Percentiles rank a stretch among this genome's conserved stretches.
Conservation (phyloP, 2,113 vertebrate species). For the Mungos mungo region DNA sequence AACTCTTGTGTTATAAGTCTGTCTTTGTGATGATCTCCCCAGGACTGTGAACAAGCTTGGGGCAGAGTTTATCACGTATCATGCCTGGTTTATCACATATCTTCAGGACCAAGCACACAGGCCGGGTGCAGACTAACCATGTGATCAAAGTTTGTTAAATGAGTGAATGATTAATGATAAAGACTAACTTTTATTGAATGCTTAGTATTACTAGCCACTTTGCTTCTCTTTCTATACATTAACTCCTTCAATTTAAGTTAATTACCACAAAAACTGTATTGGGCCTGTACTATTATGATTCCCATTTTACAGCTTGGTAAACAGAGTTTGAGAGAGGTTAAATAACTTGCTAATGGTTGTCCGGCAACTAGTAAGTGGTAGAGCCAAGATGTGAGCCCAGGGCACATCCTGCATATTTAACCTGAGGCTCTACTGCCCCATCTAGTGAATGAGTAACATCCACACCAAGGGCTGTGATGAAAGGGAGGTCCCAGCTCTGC, state of each 20-base stretch:
- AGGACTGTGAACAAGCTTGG: neutral
- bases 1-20: neutral
- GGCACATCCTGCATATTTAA: neutral
- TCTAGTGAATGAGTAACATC: neutral
- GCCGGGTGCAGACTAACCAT: neutral
- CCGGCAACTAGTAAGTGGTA: neutral
- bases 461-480: neutral
- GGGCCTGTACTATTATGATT: neutral
- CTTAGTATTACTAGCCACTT: neutral
- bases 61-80: neutral
- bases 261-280: neutral
- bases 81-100: neutral
- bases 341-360: neutral
- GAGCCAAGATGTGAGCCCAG: neutral
- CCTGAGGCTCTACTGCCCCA: accelerated
- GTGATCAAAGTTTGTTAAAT: neutral
- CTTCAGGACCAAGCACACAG: neutral
- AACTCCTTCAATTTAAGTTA: neutral
- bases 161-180: neutral
- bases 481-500: neutral
- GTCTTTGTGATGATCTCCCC: neutral
- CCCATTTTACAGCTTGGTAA: neutral
- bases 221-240: neutral
- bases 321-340: neutral
- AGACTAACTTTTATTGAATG: neutral